Conservation (phyloP, 2,113 vertebrate species). For the Coptodon bakossiorum region DNA sequence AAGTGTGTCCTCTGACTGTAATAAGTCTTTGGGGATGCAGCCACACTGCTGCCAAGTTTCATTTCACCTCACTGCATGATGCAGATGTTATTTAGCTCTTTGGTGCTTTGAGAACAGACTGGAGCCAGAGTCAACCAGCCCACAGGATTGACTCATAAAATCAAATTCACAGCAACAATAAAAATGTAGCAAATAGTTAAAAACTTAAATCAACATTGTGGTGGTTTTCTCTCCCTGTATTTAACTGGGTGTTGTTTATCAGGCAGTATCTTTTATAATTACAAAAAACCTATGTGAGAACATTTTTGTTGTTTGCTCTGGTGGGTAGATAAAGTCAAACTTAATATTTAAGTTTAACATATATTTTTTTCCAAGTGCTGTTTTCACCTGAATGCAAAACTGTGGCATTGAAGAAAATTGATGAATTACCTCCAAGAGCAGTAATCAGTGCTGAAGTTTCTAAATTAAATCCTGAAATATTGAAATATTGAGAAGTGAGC, state of each 20-base stretch:
- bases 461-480: background rate
- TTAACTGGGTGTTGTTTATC: background rate
- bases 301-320: background rate
- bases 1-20: background rate
- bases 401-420: background rate
- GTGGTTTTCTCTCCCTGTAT: background rate
- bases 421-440: background rate
- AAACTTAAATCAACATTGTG: background rate
- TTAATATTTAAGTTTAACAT: no score
- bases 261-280: background rate
- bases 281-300: background rate
- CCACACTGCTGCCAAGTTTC: background rate
- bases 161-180: background rate
- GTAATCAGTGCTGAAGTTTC: background rate
- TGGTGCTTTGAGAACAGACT: background rate
- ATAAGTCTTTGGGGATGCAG: background rate
- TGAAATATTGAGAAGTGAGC: background rate
- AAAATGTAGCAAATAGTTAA: background rate
- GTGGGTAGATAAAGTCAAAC: background rate
- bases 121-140: background rate
- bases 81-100: background rate
- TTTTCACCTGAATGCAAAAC: background rate
- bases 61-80: background rate
- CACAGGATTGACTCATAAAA: background rate
- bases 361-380: background rate